Base-by-base conservation (phyloP, 2,797 vertebrate species). In the Glyptemys insculpta region DNA sequence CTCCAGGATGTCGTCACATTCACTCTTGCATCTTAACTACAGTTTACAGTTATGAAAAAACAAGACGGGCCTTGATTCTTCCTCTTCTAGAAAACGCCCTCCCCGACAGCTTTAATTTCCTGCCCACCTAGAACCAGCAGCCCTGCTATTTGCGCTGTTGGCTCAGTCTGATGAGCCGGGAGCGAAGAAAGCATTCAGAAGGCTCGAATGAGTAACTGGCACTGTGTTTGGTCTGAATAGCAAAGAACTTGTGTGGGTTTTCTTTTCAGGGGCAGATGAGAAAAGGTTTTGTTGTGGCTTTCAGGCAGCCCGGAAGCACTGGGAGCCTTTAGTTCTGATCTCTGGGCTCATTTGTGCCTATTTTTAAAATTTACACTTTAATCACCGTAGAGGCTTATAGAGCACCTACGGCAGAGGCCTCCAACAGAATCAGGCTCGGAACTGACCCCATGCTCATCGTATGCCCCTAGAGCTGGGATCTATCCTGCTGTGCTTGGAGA, bases 171-270 rank as follows among this genome's bases (percentile, higher is more conserved):
- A 37, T 8, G 82, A 53, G 6, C 83, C 12, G 0, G 62, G 86
- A 95, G 93, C 91, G 92, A 41, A 65, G 85, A n/a, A 83, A 89
- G 87, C 72, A 85, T 53, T 72, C 79, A 21, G 85, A 93, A 37
- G 81, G 27, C 93, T 90, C 1, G 0, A 91, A 94, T 96, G 91
- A 97, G 96, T 88, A 97, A 90, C 87, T 41, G 86, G 96, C 87
- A 92, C 96, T 97, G 95, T 97, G 94, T 91, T 91, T 93, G 86
- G 92, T 74, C 94, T 97, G 96, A 97, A 97, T 95, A 96, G 97
- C 90, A 85, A 86, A 86, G 87, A 94, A 34, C 80, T 91, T 95
- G 96, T 85, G 96, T 97, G 96, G 96, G 91, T 91, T 97, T 93
- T 94, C 90, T 90, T 97, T 97, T 96, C 95, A 96, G 41, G 90